Evolutionary conservation across 2,797 vertebrate species (phyloP), one percentile per base, ranked within the genome.

Genomic region (Columba guinea): DNA sequence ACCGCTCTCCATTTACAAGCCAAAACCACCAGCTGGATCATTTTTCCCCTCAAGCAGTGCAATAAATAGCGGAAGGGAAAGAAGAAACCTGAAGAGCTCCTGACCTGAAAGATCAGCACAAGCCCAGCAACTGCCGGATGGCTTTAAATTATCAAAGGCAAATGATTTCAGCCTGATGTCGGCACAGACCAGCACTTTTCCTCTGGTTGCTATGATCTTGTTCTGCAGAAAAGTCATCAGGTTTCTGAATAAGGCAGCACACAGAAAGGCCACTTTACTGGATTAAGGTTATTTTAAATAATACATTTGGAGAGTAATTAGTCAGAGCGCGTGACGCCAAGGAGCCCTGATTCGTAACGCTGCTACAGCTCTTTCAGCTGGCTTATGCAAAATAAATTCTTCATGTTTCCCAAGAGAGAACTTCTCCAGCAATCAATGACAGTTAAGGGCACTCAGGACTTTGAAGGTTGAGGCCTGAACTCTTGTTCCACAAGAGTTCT

Each of bases 281-380:
- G 92, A 89, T 88, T 44, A 55, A 53, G 59, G 65, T 77, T 84
- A 89, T 87, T 96, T 93, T 96, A 88, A 97, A 93, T 94, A 96
- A 95, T 95, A 76, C 83, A 97, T 96, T 91, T 76, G 63, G 85
- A 93, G 85, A 93, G 90, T 94, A 91, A 96, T 96, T 94, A 96
- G 95, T 30, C 76, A 20, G 34, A 87, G 83, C 0, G 7, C 21
- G 19, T n/a, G 94, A 96, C 11, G 85, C 95, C 70, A 89, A 91
- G 80, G 48, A 95, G 82, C 75, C 81, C 52, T 0, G 7, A 59
- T 75, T 63, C n/a, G 3, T 88, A 91, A 81, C 7, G 8, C 58
- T 26, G 73, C 55, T 53, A 27, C 70, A 37, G 92, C 86, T 65
- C 87, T 88, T 92, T 87, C 85, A 85, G 85, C 83, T 56, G 62